Base-by-base conservation (phyloP, 2,113 vertebrate species). In the Parotia lawesii region DNA sequence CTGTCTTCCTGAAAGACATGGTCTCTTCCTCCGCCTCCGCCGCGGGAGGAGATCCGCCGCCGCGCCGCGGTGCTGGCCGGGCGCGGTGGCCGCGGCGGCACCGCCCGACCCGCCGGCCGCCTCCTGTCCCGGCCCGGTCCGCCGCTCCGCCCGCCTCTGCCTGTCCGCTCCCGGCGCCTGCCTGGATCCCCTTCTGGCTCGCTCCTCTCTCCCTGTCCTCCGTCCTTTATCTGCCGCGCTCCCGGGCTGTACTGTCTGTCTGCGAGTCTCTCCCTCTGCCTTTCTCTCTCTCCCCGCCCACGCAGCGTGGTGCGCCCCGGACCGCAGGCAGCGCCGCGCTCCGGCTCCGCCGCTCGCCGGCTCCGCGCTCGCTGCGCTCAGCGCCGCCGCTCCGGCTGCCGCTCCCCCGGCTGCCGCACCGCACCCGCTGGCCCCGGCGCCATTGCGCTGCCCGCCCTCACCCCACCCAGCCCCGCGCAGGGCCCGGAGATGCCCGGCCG, bases 271-370 rank as follows among this genome's bases (percentile, higher is more conserved):
- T 66, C 92, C 60, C 62, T 78, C 57, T 76, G 76, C 64, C 56
- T 89, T 71, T 73, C 67, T 69, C 89, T 89, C 75, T 71, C 94
- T 89, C 95, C 85, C 96, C 95, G 89, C 96, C 95, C 95, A 95
- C 95, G 83, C 93, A 50, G 89, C 93, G 90, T 90, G 90, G 37
- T 42, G 90, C 83, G 90, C 93, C 85, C 22, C 83, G 79, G 78
- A 31, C 95, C 83, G 61, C 12, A 85, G 92, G 20, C 87, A 70
- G 78, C 67, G 61, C 25, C 83, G 81, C 75, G 47, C 21, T 38
- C 29, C 58, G n/a, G 71, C 44, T 57, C 48, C 93, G 92, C 90
- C 42, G 40, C 89, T 33, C 71, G 35, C 74, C 56, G 77, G 94
- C 71, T 93, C 91, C 79, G 72, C 7, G 84, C 78, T 35, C 76